phyloP scores from a whole-genome alignment of 2,888 invertebrate genomes.

The Apamea epomidion region DNA sequence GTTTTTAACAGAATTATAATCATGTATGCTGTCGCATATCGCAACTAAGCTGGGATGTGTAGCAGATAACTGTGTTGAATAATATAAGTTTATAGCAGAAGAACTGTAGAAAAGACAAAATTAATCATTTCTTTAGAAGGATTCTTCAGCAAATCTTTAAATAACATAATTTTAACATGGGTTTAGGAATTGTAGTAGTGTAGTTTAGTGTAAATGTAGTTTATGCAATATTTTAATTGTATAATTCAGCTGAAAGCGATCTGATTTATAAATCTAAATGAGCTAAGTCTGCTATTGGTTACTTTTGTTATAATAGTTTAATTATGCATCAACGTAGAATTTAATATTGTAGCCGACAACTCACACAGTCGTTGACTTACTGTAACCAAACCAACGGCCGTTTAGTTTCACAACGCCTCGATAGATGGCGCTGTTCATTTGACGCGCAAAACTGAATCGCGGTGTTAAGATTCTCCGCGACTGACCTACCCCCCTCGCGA shows the following conservation, averaged over 20 bases:
- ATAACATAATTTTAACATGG: too few relatives aligned
- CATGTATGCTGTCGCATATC: too few relatives aligned
- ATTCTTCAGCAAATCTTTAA: too few relatives aligned
- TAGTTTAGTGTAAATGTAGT: background rate
- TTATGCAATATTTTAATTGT: background rate
- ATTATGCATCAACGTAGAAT: background rate
- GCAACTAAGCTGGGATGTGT: too few relatives aligned
- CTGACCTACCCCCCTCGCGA: background rate
- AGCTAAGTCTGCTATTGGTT: background rate
- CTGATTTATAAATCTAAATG: background rate
- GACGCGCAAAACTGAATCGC: background rate
- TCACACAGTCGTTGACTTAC: background rate
- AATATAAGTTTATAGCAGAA: too few relatives aligned
- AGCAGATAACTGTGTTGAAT: too few relatives aligned
- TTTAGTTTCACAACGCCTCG: background rate
- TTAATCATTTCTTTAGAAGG: too few relatives aligned
- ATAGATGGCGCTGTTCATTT: conserved; percentile 24
- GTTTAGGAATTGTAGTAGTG: background rate
- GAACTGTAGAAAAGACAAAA: too few relatives aligned
- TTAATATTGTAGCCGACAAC: background rate
- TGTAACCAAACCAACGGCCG: background rate
- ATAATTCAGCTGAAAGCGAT: background rate
- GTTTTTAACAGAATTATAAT: too few relatives aligned
- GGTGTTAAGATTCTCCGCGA: background rate
- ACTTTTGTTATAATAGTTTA: too few relatives aligned